Percentiles rank a stretch among this genome's conserved stretches.
Conservation (phyloP, 1,140 invertebrate genomes). For the Papilio polyxenes region DNA sequence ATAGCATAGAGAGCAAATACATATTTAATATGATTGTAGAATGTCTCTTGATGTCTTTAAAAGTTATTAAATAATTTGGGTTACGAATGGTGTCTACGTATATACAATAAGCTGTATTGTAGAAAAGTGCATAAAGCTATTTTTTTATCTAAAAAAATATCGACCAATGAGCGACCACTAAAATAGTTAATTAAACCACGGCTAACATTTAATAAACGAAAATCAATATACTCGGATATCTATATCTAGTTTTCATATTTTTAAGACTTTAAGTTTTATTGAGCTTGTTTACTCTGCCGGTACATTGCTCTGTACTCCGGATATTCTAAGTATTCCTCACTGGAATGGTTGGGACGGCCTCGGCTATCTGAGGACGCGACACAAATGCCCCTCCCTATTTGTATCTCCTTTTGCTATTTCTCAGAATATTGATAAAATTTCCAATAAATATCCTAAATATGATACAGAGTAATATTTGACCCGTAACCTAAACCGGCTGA, state of each 20-base stretch:
- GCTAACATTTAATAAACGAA: not conserved
- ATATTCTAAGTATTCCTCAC: conserved; percentile 29
- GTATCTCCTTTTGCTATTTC: conserved; percentile 15
- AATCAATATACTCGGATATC: not conserved
- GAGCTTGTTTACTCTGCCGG: not conserved
- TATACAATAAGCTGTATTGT: no score
- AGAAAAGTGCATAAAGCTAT: no score
- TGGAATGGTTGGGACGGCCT: conserved; percentile 21
- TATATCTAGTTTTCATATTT: not conserved
- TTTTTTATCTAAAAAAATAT: no score
- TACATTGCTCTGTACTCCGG: not conserved
- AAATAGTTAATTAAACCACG: no score
- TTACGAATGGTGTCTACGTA: no score
- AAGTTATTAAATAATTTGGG: no score
- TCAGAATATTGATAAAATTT: conserved; percentile 13
- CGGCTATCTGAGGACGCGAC: not conserved
- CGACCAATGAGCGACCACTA: no score
- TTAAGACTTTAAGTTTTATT: not conserved
- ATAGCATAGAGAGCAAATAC: no score
- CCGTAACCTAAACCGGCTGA: not conserved
- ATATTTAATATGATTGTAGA: no score
- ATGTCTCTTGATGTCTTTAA: no score
- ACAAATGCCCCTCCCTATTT: conserved; percentile 16
- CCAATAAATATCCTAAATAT: no score
- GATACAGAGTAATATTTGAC: not conserved